Conservation (phyloP, 2,888 invertebrate species). For the Andrena dorsata region DNA sequence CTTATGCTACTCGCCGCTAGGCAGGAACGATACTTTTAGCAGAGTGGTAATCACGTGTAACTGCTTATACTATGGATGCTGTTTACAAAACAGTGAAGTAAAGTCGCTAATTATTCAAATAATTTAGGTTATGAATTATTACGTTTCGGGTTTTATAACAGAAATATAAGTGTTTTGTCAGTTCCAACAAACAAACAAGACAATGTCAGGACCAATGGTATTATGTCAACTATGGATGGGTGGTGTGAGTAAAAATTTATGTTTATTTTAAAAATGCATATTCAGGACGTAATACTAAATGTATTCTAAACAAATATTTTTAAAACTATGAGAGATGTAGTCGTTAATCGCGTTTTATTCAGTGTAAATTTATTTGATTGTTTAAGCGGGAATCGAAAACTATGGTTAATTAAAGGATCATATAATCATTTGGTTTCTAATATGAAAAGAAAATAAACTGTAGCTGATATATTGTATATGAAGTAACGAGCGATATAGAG, state of each 20-base stretch:
- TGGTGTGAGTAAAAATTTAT: constrained; percentile 88
- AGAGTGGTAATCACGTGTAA: background rate
- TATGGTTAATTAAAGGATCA: no score
- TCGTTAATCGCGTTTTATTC: no score
- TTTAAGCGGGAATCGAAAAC: no score
- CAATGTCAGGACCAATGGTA: constrained; percentile 82
- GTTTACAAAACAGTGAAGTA: background rate
- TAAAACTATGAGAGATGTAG: background rate
- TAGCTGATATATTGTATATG: no score
- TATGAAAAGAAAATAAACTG: no score
- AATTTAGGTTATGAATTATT: constrained; percentile 10
- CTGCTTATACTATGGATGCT: background rate
- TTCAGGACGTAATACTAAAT: background rate
- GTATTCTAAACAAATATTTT: background rate
- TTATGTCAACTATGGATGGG: constrained; percentile 96
- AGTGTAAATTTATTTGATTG: no score
- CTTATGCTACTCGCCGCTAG: no score
- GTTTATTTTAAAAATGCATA: background rate
- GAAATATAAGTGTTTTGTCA: constrained; percentile 29
- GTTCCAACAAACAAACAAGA: constrained; percentile 50
- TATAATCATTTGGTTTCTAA: no score
- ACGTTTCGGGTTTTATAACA: constrained; percentile 25
- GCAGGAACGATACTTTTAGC: no score
- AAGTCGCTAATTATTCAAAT: background rate
- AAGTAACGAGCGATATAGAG: no score